Evolutionary conservation across 2,888 invertebrate species (phyloP).

Genomic region (Callyntrura sp.): DNA sequence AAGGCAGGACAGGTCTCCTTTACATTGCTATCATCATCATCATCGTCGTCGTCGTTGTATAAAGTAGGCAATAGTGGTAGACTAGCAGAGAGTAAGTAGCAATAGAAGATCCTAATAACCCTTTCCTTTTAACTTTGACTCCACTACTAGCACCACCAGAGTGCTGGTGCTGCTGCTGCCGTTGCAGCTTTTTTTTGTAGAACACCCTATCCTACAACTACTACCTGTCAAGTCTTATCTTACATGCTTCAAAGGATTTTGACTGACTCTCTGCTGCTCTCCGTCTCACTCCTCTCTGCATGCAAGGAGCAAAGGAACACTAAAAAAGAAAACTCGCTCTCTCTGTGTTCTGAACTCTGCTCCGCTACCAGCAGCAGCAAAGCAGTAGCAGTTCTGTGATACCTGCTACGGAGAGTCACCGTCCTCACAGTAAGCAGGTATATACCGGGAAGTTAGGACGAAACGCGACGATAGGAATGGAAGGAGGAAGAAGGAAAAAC

Average conservation of each 20-base stretch:
- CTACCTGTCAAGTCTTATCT: slow-evolving; percentile 74
- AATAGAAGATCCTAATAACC: slow-evolving; percentile 43
- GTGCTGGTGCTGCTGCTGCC: slow-evolving; percentile 11
- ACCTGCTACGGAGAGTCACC: slow-evolving; percentile 5
- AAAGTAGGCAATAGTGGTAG: neutral
- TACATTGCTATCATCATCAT: too few relatives aligned
- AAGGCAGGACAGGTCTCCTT: slow-evolving; percentile 24
- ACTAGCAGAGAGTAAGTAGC: neutral
- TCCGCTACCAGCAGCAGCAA: neutral
- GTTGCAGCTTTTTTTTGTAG: slow-evolving; percentile 9
- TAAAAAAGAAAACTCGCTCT: neutral
- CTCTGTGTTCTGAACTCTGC: neutral
- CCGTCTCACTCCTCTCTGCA: neutral
- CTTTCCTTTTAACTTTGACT: slow-evolving; percentile 25
- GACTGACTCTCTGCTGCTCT: slow-evolving; percentile 64
- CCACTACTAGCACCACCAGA: neutral
- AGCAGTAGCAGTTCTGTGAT: neutral
- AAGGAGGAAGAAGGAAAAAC: neutral
- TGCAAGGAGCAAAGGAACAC: slow-evolving; percentile 28
- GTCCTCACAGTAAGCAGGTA: slow-evolving; percentile 28
- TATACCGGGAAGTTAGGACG: slow-evolving; percentile 44
- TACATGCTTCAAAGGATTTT: slow-evolving; percentile 75
- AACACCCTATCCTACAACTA: slow-evolving; percentile 37
- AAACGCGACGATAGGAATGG: too few relatives aligned
- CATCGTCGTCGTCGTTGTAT: too few relatives aligned